Base-by-base conservation (phyloP, 1,140 invertebrate species). In the Philotrypesis tridentata region DNA sequence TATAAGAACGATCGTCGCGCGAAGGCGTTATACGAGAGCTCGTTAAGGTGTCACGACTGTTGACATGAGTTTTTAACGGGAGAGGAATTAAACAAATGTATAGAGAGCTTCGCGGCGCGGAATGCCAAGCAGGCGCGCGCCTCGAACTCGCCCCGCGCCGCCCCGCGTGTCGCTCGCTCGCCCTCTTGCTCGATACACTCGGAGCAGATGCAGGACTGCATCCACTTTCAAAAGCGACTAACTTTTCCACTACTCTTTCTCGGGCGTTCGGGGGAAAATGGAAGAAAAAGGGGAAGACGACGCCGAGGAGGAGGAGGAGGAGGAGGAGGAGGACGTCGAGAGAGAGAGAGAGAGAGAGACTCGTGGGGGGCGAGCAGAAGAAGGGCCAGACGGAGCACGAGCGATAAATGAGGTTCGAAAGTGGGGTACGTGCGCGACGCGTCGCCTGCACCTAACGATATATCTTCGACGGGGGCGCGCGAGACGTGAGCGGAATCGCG, bases 371-470 rank as follows among this genome's bases (percentile, higher is more conserved):
- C 55, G 48, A 68, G 61, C 76, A 83, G 84, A 82, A 84, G 75
- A 82, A 80, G 85, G 79, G 83, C 85, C 84, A 85, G 84, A 79
- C 83, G 82, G 85, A 79, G 80, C 79, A 85, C 82, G 84, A 85
- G 85, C 85, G 85, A 88, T 87, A 88, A 88, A 89, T 89, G 87
- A 87, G 87, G 86, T 88, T 89, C 85, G 87, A 89, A 89, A 87
- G 88, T 89, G 87, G 88, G 87, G 85, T 88, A 89, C 87, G 87
- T 88, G 87, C 48, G 37, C 83, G 82, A 43, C 75, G 84, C 87
- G 89, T 85, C 85, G 85, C 61, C 27, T 85, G 82, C 86, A 84
- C 85, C 84, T 87, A 85, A 84, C 86, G 85, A 89, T 89, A 89
- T 88, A 88, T 88, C 86, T 87, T 86, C 84, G 82, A 84, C 81